Evolutionary conservation across 1,140 invertebrate genomes (phyloP).

Genomic region (Psilanteris sp.): DNA sequence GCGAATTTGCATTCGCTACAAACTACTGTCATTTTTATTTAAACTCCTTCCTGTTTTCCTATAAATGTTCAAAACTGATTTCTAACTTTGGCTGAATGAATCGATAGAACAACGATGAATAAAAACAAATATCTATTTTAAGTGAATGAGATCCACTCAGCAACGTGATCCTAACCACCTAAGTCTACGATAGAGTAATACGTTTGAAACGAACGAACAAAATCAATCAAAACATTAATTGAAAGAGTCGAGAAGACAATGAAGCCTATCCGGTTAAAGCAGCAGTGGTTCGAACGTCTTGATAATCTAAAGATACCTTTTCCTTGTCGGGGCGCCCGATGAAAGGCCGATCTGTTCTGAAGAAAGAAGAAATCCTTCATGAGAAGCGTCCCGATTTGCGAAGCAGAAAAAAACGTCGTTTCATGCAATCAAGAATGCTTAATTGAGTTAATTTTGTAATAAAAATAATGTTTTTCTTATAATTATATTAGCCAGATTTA

Average conservation of each 20-base stretch:
- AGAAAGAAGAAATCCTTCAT: constrained; percentile 47
- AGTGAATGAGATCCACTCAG: constrained; percentile 37
- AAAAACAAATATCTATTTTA: constrained; percentile 15
- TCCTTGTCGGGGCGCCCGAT: constrained; percentile 58
- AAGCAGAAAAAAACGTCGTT: constrained; percentile 27
- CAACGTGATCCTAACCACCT: constrained; percentile 31
- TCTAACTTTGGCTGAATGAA: no score
- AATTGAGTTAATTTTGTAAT: constrained; percentile 16
- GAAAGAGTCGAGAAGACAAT: constrained; percentile 79
- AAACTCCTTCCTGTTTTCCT: no score
- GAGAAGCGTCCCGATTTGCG: constrained; percentile 41
- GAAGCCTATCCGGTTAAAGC: constrained; percentile 67
- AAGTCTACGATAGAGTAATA: constrained; percentile 50
- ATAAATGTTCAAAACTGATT: no score
- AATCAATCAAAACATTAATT: constrained; percentile 81
- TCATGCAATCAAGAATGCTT: constrained; percentile 13
- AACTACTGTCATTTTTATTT: no score
- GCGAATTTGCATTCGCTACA: no score
- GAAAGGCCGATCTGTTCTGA: constrained; percentile 51
- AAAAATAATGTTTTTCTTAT: no score
- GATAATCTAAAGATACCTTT: constrained; percentile 78
- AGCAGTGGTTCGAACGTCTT: constrained; percentile 70
- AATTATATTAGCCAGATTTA: no score
- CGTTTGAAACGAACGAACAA: constrained; percentile 67
- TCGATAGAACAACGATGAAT: no score